These are phyloP conservation scores for Hippocampus comes DNA, from an alignment of 2,113 vertebrate species.

Conservation along the genomic window DNA sequence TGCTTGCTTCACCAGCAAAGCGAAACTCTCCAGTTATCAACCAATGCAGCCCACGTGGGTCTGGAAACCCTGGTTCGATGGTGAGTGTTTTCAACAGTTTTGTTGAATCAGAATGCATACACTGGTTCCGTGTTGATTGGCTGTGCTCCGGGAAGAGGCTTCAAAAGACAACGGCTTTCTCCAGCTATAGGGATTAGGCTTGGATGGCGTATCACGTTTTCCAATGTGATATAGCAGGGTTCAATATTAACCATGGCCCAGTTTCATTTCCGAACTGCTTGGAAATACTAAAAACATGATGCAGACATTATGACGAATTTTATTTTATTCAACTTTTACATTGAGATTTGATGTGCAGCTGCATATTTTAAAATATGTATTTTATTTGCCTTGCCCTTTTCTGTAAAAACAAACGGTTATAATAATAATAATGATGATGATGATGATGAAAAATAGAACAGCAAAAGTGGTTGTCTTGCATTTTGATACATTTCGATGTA, in stretches of 20 bases:
- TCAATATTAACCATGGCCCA: too few relatives aligned
- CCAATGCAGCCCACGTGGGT: conserved; percentile 80
- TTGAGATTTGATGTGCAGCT: background rate
- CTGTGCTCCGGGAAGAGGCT: conserved; percentile 19
- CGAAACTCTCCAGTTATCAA: conserved; percentile 90
- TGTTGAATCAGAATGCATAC: conserved; percentile 10
- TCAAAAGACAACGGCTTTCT: conserved; percentile 4
- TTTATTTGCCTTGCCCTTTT: background rate
- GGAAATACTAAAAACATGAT: too few relatives aligned
- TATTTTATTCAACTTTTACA: background rate
- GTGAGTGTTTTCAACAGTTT: conserved; percentile 53
- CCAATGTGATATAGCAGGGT: too few relatives aligned
- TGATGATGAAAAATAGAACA: too few relatives aligned
- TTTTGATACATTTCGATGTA: too few relatives aligned
- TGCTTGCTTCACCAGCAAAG: conserved; percentile 77
- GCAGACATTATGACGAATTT: background rate
- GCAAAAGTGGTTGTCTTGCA: too few relatives aligned
- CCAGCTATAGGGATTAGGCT: background rate
- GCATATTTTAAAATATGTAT: background rate
- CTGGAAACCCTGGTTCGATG: conserved; percentile 75
- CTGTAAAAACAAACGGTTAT: background rate
- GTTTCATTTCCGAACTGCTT: too few relatives aligned
- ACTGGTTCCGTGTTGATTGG: conserved; percentile 25
- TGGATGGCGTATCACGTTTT: background rate
- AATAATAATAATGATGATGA: too few relatives aligned